Evolutionary conservation across 2,113 vertebrate species (phyloP), one percentile per base, ranked within the genome.

Genomic region (Amphiprion ocellaris): DNA sequence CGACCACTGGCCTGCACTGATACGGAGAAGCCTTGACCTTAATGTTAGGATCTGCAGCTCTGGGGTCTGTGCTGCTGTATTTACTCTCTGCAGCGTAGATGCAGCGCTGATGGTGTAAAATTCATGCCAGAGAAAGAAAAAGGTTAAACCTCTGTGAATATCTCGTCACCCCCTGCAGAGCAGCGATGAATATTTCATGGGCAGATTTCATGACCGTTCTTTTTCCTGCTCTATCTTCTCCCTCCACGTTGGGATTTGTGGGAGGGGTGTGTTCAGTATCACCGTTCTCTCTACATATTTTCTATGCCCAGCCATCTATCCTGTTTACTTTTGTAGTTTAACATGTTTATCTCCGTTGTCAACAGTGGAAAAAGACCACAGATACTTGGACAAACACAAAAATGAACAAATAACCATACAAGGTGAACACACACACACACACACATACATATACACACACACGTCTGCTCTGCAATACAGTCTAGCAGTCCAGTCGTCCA

Each of bases 361-460:
- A 89, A 81, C 87, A 86, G 69, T 87, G 86, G 89, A 92, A 92
- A 93, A 90, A 81, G 64, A 77, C 54, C 80, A 72, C 62, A 73
- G 82, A 87, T 69, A 79, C 41, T 53, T 17, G 53, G 52, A 86
- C 66, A 84, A 83, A 81, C 60, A 78, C 17, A 79, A 84, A 88
- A 86, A 74, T 68, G 49, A 79, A 79, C 59, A 90, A 91, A 90
- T 76, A 89, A 71, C 89, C 81, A 50, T 83, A 88, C 60, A 89
- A 86, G 75, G 83, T 28, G 37, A 75, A 68, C 46, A 17, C 9
- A 37, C 19, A 0, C 24, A 67, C 24, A 2, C 19, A 23, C 50
- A 66, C 46, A 28, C 63, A n/a, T n/a, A n/a, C n/a, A n/a, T n/a
- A n/a, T n/a, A 75, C 10, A 52, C 16, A 56, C 59, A 66, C 61